Base-by-base conservation (phyloP, 2,113 vertebrate genomes). In the Coptodon rendalli region DNA sequence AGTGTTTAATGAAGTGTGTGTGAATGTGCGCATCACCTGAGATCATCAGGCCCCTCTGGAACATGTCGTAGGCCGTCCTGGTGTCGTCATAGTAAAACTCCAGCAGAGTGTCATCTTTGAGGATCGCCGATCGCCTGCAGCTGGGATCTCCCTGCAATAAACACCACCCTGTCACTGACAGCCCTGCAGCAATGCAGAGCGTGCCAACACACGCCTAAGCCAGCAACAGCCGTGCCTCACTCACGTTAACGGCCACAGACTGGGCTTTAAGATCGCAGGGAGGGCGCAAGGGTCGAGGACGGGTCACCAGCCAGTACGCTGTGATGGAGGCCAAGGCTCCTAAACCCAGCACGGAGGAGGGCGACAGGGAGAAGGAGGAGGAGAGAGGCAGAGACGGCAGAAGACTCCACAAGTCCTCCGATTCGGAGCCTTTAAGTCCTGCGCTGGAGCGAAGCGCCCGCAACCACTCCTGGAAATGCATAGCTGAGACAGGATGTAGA, bases 81-180 rank as follows among this genome's bases (percentile, higher is more conserved):
- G 94, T 96, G 92, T 97, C 95, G 1, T 97, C 95, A 13, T 95
- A 96, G 94, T 97, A 97, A 61, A 96, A 97, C n/a, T 97, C 96
- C 84, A 97, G 83, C 85, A 96, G 94, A 3, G 92, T 68, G 36
- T 97, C 96, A 16, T 96, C 95, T 81, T 93, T 91, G 1, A 97
- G 95, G 4, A 97, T 94, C 80, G 96, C 96, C 0, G 96, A 97
- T 3, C 96, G 91, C 48, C 96, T 91, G 87, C 96, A 97, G 86
- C 91, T 93, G 17, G 93, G 88, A 36, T 96, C 94, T 86, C 96
- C 96, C 96, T 97, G 45, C 12, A 78, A 87, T 38, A 85, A 63
- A 61, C 59, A 56, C 9, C 36, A 40, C 2, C 6, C 6, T 1
- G 4, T 84, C 43, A 85, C 9, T 29, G 12, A 82, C 31, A 52